These are phyloP conservation scores for Cheilosia impressa DNA, from an alignment of 2,888 invertebrate species.

Conservation along the genomic window DNA sequence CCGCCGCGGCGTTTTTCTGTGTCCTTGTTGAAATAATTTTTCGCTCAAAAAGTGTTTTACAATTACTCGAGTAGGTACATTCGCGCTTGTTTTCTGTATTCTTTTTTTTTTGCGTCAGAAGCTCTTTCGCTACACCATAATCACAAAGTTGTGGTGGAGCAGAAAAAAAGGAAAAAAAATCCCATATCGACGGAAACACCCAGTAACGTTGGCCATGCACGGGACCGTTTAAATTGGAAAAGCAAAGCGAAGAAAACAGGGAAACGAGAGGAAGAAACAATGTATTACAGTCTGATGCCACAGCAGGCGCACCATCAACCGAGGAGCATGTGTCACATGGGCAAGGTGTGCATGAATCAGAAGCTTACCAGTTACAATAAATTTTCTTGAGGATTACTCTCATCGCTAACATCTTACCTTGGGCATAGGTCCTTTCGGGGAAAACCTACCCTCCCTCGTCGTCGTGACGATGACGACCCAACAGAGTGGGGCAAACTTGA, in stretches of 20 bases:
- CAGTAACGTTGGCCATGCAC: constrained; percentile 26
- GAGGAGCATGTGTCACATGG: constrained; percentile 59
- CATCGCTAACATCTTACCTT: constrained; percentile 46
- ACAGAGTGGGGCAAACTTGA: constrained; percentile 52
- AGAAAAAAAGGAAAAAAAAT: constrained; percentile 1
- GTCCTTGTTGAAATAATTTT: background rate
- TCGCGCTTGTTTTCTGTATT: too few relatives aligned
- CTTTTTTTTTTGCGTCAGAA: background rate
- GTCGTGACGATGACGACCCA: background rate
- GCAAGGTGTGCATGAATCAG: constrained; percentile 67
- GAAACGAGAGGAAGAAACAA: constrained; percentile 15
- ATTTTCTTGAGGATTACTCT: constrained; percentile 69
- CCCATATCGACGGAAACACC: constrained; percentile 32
- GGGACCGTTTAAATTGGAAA: constrained; percentile 12
- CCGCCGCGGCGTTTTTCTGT: background rate
- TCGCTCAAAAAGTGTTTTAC: too few relatives aligned
- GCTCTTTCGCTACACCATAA: constrained; percentile 7
- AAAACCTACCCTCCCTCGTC: constrained; percentile 21
- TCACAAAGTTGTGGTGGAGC: constrained; percentile 16
- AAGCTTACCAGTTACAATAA: constrained; percentile 69
- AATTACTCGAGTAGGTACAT: too few relatives aligned
- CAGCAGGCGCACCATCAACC: constrained; percentile 1
- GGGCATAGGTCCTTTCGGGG: constrained; percentile 42
- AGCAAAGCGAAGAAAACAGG: constrained; percentile 1
- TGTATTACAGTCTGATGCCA: constrained; percentile 38